Evolutionary conservation across 2,797 vertebrate species (phyloP).

Genomic region (Spea hammondii): DNA sequence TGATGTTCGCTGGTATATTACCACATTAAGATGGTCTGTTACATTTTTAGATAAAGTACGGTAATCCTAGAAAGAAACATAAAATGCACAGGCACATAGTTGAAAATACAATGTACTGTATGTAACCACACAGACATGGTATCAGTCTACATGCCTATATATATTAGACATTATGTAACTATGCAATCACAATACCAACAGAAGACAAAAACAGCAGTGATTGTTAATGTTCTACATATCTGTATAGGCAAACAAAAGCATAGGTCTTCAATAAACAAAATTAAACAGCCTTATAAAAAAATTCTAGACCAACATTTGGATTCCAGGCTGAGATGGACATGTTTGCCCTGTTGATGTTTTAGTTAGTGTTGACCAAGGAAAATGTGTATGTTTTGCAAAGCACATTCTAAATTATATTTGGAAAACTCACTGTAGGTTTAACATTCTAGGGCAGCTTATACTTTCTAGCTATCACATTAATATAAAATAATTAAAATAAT

Average conservation of each 20-base stretch:
- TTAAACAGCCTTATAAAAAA: no score
- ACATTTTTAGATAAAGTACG: no score
- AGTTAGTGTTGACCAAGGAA: not conserved
- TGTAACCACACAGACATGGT: not conserved
- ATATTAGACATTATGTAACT: not conserved
- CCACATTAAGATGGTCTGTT: no score
- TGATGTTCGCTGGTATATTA: no score
- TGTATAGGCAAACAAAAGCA: not conserved
- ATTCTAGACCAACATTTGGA: not conserved
- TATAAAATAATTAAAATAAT: not conserved
- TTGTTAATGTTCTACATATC: not conserved
- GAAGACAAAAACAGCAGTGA: not conserved
- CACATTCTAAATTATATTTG: not conserved
- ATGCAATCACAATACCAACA: not conserved
- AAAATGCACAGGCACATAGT: no score
- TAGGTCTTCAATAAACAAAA: not conserved
- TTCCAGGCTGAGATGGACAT: not conserved
- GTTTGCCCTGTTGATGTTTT: not conserved
- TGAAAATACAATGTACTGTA: not conserved
- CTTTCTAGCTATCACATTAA: not conserved
- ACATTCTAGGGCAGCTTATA: not conserved
- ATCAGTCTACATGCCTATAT: not conserved
- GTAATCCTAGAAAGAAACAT: no score
- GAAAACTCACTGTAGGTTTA: not conserved
- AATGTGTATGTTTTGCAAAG: not conserved